Evolutionary conservation across 1,140 invertebrate species (phyloP).

Genomic region (Cotesia glomerata): DNA sequence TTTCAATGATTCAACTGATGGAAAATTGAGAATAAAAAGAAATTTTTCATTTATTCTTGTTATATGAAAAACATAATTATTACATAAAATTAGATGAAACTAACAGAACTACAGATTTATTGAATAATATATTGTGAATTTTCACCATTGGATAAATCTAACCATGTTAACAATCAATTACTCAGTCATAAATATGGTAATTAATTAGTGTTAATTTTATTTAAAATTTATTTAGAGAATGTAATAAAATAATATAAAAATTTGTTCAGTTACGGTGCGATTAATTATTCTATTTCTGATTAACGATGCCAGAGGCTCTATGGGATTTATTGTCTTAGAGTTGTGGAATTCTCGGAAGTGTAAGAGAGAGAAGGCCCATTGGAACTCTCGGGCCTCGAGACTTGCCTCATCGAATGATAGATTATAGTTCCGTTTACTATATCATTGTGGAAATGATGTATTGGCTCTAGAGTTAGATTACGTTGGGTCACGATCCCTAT

Average conservation of each 20-base stretch:
- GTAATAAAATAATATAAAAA: neutral
- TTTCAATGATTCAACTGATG: too few relatives aligned
- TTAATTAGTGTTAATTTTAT: neutral
- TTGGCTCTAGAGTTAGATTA: conserved; percentile 34
- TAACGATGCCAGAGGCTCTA: conserved; percentile 11
- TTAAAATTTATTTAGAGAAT: neutral
- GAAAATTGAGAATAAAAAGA: too few relatives aligned
- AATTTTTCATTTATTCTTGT: too few relatives aligned
- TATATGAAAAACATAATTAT: too few relatives aligned
- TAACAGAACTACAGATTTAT: too few relatives aligned
- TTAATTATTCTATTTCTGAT: conserved; percentile 28
- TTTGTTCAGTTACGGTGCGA: conserved; percentile 7
- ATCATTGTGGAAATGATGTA: conserved; percentile 27
- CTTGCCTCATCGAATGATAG: conserved; percentile 15
- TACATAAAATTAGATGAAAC: too few relatives aligned
- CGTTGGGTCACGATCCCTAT: conserved; percentile 43
- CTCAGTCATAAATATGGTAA: too few relatives aligned
- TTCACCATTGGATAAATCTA: too few relatives aligned
- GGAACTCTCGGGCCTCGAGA: neutral
- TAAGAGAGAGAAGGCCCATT: neutral
- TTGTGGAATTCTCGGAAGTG: conserved; percentile 24
- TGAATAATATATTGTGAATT: too few relatives aligned
- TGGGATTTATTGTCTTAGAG: conserved; percentile 19
- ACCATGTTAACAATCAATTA: too few relatives aligned
- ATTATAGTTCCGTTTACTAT: conserved; percentile 25